These are phyloP conservation scores for Pseudopleuronectes americanus DNA, from an alignment of 2,797 vertebrate genomes.

Conservation along the genomic window DNA sequence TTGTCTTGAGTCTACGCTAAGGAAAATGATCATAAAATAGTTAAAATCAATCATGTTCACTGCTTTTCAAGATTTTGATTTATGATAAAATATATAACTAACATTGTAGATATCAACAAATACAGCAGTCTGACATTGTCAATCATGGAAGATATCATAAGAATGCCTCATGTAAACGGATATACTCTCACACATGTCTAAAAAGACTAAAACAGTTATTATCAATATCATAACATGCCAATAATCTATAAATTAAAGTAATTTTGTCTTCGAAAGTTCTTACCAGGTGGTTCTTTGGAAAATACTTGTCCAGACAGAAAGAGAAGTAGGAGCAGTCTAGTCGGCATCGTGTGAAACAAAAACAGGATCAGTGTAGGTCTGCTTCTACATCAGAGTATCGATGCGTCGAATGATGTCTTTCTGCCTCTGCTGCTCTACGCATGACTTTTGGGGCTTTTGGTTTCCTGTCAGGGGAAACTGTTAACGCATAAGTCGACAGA, in stretches of 20 bases:
- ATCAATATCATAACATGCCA: background rate
- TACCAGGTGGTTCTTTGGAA: conserved; percentile 53
- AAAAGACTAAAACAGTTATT: background rate
- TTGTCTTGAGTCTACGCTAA: background rate
- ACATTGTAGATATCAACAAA: no score
- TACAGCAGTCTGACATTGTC: background rate
- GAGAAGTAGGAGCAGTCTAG: conserved; percentile 46
- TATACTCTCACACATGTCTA: background rate
- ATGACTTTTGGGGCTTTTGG: conserved; percentile 1
- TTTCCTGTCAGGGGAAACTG: conserved; percentile 47
- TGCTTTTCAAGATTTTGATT: background rate
- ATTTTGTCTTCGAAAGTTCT: conserved; percentile 24
- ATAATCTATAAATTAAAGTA: background rate
- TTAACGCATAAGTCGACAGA: background rate
- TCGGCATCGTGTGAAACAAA: conserved; percentile 37
- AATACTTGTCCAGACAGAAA: conserved; percentile 40
- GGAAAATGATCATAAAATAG: background rate
- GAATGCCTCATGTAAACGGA: background rate
- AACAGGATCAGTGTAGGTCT: background rate
- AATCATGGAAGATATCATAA: background rate
- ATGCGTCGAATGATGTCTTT: background rate
- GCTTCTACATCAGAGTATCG: conserved; percentile 6
- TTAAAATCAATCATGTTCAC: background rate
- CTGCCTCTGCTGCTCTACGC: background rate
- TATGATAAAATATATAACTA: background rate